phyloP scores from a whole-genome alignment of 2,113 vertebrate species.

The Calyptomena viridis region DNA sequence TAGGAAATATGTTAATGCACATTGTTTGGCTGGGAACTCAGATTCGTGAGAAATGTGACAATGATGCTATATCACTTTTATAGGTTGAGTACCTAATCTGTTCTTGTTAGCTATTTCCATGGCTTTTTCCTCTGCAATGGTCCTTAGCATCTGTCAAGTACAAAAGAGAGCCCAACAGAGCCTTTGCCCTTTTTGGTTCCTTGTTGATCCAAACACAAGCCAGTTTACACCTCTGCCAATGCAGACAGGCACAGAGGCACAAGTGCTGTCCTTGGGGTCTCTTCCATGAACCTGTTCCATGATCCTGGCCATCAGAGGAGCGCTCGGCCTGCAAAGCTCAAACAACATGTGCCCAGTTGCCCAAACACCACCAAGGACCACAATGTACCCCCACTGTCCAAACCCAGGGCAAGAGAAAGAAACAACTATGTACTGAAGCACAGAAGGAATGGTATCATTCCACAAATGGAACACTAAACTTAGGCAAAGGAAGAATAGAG shows the following conservation, averaged over 20 bases:
- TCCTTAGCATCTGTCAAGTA: neutral
- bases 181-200: neutral
- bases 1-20: neutral
- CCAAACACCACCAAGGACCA: neutral
- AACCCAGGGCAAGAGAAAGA: neutral
- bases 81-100: neutral
- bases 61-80: neutral
- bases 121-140: neutral
- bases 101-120: neutral
- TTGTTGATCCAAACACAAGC: neutral
- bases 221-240: neutral
- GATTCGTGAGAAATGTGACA: neutral
- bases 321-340: neutral
- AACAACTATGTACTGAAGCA: neutral
- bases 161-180: neutral
- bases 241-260: neutral
- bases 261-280: neutral
- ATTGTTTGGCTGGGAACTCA: neutral
- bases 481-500: neutral
- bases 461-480: neutral
- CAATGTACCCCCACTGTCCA: neutral
- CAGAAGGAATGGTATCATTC: neutral
- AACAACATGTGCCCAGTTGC: accelerated
- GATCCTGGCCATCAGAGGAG: neutral
- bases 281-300: accelerated